phyloP scores from a whole-genome alignment of 2,888 invertebrate genomes.

The Frankliniella intonsa region DNA sequence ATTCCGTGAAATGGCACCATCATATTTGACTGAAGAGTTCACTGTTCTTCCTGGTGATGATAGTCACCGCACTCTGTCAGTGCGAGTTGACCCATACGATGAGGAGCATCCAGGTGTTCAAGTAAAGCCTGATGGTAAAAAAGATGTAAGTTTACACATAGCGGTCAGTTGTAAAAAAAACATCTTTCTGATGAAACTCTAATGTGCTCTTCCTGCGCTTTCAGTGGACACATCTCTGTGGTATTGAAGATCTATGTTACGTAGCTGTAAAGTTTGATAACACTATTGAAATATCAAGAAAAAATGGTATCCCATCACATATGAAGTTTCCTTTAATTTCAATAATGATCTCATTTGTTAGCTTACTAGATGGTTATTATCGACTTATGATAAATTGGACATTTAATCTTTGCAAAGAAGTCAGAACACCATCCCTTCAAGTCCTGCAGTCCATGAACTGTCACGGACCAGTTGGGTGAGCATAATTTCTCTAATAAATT shows the following conservation, averaged over 20 bases:
- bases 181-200: not conserved
- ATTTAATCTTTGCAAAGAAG: conserved; percentile 79
- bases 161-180: not conserved
- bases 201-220: conserved; percentile 39
- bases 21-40: conserved; percentile 73
- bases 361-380: conserved; percentile 81
- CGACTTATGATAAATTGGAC: conserved; percentile 84
- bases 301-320: conserved; percentile 71
- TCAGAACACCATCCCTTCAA: conserved; percentile 72
- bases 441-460: conserved; percentile 69
- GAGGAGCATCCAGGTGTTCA: conserved; percentile 62
- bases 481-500: conserved; percentile 32
- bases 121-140: conserved; percentile 57
- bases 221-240: conserved; percentile 69
- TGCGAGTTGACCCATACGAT: conserved; percentile 62
- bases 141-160: conserved; percentile 51
- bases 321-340: conserved; percentile 64
- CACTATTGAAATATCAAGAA: conserved; percentile 69
- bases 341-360: conserved; percentile 71
- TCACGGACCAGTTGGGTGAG: conserved; percentile 86
- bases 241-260: conserved; percentile 78
- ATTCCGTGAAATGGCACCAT: conserved; percentile 72
- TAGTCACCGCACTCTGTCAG: conserved; percentile 80
- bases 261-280: conserved; percentile 67
- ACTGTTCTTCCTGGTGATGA: conserved; percentile 62